Base-by-base conservation (phyloP, 2,113 vertebrate genomes). In the Caranx melampygus region DNA sequence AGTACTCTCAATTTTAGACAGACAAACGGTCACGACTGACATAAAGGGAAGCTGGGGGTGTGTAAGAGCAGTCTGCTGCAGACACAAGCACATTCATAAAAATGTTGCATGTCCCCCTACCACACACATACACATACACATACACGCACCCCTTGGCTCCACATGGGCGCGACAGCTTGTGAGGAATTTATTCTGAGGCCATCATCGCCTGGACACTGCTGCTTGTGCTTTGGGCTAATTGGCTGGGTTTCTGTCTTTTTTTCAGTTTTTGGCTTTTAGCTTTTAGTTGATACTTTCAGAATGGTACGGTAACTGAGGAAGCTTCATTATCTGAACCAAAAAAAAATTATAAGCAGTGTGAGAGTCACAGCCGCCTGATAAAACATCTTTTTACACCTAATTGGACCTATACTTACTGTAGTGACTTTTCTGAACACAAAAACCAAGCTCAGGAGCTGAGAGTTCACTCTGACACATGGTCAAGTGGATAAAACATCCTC, bases 151-250 rank as follows among this genome's bases (percentile, higher is more conserved):
- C 26, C 14, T 33, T 47, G 63, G 58, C 26, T 21, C 59, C 40
- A 77, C 35, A 11, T 0, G 31, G 61, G 70, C 75, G 66, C 75
- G 26, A 37, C 54, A 49, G 34, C 11, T n/a, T 37, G 34, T 33
- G 61, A 54, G 67, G 8, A 60, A 63, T 52, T 64, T 34, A 62
- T n/a, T 42, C 16, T 16, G 0, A 58, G 21, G 20, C 20, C 33
- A 26, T 11, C 11, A 1, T 42, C 8, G 12, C 51, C 52, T n/a
- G 54, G 57, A 59, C 58, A 63, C 40, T 55, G 70, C 71, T 45
- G 73, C 60, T 51, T 18, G 16, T 37, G 34, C 21, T 76, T 20
- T 20, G 35, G 2, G 35, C 55, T 80, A 86, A 86, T 84, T 84
- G 72, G 68, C 61, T 47, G 78, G 58, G 71, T 52, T 76, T 45